Percentiles rank a stretch among this genome's conserved stretches.
phyloP scores from a whole-genome alignment of 2,113 vertebrate species.

The Oncorhynchus clarkii region DNA sequence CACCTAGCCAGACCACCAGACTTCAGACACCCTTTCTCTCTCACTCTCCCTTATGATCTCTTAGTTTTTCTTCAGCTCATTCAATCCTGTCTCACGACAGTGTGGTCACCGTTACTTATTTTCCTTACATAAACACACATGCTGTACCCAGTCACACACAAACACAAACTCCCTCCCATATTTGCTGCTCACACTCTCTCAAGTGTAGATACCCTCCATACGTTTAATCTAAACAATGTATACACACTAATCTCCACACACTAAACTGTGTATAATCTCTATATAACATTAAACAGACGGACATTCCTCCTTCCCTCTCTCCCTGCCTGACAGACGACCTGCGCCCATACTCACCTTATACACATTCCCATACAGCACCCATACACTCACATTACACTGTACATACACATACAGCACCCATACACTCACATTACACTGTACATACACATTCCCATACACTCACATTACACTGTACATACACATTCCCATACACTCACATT shows the following conservation, averaged over 20 bases:
- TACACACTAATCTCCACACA: conserved; percentile 6
- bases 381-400: no score
- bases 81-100: conserved; percentile 7
- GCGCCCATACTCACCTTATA: conserved; percentile 50
- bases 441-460: no score
- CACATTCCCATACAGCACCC: no score
- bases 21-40: background rate
- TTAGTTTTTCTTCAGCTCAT: conserved; percentile 4
- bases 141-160: no score
- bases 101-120: no score
- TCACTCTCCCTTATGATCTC: conserved; percentile 18
- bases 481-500: no score
- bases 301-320: conserved; percentile 63
- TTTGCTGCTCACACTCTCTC: no score
- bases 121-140: no score
- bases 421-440: background rate
- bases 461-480: no score
- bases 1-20: background rate
- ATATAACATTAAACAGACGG: conserved; percentile 65
- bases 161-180: no score
- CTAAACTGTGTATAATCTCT: conserved; percentile 59
- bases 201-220: no score
- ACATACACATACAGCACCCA: background rate
- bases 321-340: conserved; percentile 60
- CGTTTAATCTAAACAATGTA: no score